Percentiles rank a stretch among this genome's conserved stretches.
phyloP scores from a whole-genome alignment of 2,888 invertebrate species.

The Sericinus montela region DNA sequence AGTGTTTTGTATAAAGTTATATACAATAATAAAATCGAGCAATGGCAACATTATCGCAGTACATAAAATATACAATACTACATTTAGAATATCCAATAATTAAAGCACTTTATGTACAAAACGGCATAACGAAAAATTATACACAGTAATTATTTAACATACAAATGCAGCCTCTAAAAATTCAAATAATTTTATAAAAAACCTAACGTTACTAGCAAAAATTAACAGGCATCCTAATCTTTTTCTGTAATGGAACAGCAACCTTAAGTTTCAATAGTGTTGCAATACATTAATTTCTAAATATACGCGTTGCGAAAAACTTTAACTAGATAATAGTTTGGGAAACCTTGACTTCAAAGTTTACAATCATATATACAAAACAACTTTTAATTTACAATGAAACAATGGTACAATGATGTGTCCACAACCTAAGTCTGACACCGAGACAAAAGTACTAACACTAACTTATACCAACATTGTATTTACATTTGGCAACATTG shows the following conservation, averaged over 20 bases:
- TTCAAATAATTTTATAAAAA: neutral
- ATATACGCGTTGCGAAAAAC: no score
- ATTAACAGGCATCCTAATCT: no score
- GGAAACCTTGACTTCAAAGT: no score
- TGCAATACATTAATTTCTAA: no score
- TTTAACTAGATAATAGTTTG: no score
- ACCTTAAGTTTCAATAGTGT: no score
- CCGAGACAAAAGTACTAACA: slow-evolving; percentile 46
- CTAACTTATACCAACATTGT: slow-evolving; percentile 32
- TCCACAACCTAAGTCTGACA: slow-evolving; percentile 53
- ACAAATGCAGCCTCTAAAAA: neutral
- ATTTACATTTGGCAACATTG: slow-evolving; percentile 75
- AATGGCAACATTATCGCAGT: no score
- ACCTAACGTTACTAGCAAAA: neutral
- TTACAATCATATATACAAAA: slow-evolving; percentile 16
- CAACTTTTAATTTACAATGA: neutral
- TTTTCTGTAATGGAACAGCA: no score
- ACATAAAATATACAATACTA: no score
- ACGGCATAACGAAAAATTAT: neutral
- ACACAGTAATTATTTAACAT: neutral
- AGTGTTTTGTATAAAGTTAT: neutral
- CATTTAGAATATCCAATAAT: neutral
- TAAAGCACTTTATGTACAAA: slow-evolving; percentile 13
- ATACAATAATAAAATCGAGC: neutral
- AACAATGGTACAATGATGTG: slow-evolving; percentile 30